phyloP scores from a whole-genome alignment of 2,113 vertebrate genomes.

The Baryphthengus martii region DNA sequence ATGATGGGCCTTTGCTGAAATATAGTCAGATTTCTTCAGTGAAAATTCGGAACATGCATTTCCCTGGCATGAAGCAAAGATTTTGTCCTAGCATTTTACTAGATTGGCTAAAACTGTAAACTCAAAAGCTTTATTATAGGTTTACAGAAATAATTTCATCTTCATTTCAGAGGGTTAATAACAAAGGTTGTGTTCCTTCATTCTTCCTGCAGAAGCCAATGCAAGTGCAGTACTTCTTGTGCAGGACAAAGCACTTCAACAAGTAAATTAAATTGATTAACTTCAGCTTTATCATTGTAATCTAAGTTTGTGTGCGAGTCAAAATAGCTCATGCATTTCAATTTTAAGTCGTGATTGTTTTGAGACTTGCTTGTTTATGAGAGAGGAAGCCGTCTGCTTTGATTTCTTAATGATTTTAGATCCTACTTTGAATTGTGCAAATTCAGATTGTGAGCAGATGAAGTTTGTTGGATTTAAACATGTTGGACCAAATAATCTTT shows the following conservation, averaged over 20 bases:
- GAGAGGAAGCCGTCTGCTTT: slow-evolving; percentile 16
- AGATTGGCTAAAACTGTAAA: background rate
- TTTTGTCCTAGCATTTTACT: background rate
- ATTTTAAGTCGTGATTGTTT: slow-evolving; percentile 30
- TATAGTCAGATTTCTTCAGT: background rate
- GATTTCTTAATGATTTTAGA: background rate
- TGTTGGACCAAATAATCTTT: background rate
- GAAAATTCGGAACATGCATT: background rate
- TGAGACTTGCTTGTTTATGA: slow-evolving; percentile 21
- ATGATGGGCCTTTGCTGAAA: background rate
- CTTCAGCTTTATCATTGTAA: slow-evolving; percentile 32
- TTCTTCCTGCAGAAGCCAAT: background rate
- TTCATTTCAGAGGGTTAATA: slow-evolving; percentile 7
- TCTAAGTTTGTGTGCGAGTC: slow-evolving; percentile 17
- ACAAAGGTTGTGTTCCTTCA: background rate
- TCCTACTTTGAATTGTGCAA: background rate
- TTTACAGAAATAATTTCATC: background rate
- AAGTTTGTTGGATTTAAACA: background rate
- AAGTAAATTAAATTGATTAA: slow-evolving; percentile 46
- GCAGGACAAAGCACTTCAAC: background rate
- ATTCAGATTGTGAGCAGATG: background rate
- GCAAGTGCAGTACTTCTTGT: background rate
- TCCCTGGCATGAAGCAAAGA: background rate
- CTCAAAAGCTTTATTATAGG: background rate
- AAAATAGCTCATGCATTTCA: slow-evolving; percentile 34